Evolutionary conservation across 2,113 vertebrate genomes (phyloP), one percentile per base, ranked within the genome.

Genomic region (Peromyscus maniculatus): DNA sequence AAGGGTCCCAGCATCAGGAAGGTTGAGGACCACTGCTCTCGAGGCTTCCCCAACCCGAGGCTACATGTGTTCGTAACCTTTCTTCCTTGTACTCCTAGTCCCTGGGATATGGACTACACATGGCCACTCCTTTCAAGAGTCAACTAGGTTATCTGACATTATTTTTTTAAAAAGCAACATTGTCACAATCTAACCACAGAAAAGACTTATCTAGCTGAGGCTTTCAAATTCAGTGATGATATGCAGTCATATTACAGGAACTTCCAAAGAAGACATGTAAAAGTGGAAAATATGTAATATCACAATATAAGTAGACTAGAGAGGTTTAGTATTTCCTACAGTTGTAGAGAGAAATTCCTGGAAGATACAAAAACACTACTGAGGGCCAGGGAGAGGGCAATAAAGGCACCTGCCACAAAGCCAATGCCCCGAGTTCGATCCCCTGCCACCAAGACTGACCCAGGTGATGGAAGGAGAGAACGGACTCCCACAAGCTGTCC

Each of bases 181-280:
- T 78, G 75, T 78, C 46, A 31, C 43, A 80, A 36, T 80, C 52
- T 80, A 36, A 80, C 52, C 17, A 57, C 4, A 55, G 52, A 33
- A 57, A 80, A 57, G 79, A 82, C 10, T 55, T 49, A 46, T 15
- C 28, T 77, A 39, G 52, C 59, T 33, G 1, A 95, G n/a, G 80
- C 24, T 80, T 96, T 91, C 74, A 43, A 91, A 84, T 77, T 84
- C 75, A 79, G 13, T 43, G 74, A 62, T 55, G 43, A 86, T 72
- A 78, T 80, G 52, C 46, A 72, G 66, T 72, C 46, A 22, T 1
- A 7, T 43, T 71, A 52, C 31, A 78, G 52, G 91, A 92, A 79
- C 57, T 91, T 91, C 69, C 36, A 89, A 62, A 75, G 52, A 66
- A 49, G 28, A 66, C 22, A n/a, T n/a, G 91, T 64, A 88, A 89